Conservation (phyloP, 1,140 invertebrate species). For the Elysia chlorotica region DNA sequence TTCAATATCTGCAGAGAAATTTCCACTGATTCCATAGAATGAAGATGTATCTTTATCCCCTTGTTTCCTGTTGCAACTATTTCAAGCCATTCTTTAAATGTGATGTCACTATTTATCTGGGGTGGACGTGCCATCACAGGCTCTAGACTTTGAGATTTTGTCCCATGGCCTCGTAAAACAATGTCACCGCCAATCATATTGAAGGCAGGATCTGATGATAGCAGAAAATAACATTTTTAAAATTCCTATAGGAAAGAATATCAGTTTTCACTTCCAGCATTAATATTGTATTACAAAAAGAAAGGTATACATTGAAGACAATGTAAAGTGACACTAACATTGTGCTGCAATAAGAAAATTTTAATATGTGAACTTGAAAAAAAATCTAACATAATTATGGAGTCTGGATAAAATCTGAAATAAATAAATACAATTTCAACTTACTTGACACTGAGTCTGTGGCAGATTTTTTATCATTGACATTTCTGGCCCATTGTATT, state of each 20-base stretch:
- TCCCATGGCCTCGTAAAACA: constrained; percentile 69
- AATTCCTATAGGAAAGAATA: not conserved
- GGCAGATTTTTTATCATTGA: constrained; percentile 73
- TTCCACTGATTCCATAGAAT: constrained; percentile 78
- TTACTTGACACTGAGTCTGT: constrained; percentile 68
- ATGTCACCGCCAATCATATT: constrained; percentile 91
- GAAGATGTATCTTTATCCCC: constrained; percentile 89
- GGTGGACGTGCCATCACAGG: constrained; percentile 90
- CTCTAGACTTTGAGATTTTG: constrained; percentile 62
- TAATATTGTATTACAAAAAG: not conserved
- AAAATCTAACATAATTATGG: too few relatives aligned
- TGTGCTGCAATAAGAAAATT: too few relatives aligned
- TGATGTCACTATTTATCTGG: constrained; percentile 73
- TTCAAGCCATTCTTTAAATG: constrained; percentile 75
- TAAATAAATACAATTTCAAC: not conserved
- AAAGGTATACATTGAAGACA: not conserved
- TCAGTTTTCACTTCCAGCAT: not conserved
- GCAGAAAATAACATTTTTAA: not conserved
- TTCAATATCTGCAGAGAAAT: constrained; percentile 69
- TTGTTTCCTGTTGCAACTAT: constrained; percentile 67
- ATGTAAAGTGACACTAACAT: not conserved
- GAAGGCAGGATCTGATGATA: constrained; percentile 64
- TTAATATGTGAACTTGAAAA: too few relatives aligned
- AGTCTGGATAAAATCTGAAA: not conserved
- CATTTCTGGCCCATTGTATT: constrained; percentile 82